Evolutionary conservation across 2,888 invertebrate species (phyloP), one percentile per base, ranked within the genome.

Genomic region (Xylota segnis): DNA sequence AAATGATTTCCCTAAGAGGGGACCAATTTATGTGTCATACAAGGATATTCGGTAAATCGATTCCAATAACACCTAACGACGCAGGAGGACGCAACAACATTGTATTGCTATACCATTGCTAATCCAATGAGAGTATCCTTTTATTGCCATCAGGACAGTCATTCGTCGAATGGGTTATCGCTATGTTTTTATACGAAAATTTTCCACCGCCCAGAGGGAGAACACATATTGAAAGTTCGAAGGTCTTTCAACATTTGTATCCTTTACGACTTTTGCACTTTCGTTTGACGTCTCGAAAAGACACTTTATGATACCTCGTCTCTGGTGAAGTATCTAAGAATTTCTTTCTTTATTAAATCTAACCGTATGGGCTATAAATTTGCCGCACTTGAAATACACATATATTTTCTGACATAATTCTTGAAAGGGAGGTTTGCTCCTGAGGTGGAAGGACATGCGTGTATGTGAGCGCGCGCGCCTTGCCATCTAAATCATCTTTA

Each of bases 91-190:
- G 16, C 14, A 54, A 14, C 37, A 18, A 40, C 18, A 59, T 23
- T 52, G 34, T 29, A 61, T 61, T n/a, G 27, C 61, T 10, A 37
- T 37, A 27, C 40, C 54, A 54, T 18, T 43, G 29, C 23, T 50
- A 23, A 68, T 52, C 29, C 29, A 37, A 23, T 50, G 40, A 29
- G 43, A 40, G 32, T 23, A 61, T 29, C 32, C 14, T 74, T 40
- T 52, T 63, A 74, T 63, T 54, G 43, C 32, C 63, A 43, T 52
- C 50, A 29, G 27, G 27, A 16, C 52, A 34, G 40, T 27, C 52
- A 27, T 68, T 68, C 52, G 12, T 47, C 71, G 58, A 47, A 59
- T 45, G 61, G 72, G 59, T 61, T 61, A 72, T 72, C 52, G 63
- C 29, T 16, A 40, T 52, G 43, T 32, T 74, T 54, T 43, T 54